These are phyloP conservation scores for Neria commutata DNA, from an alignment of 2,888 invertebrate genomes.

Conservation along the genomic window DNA sequence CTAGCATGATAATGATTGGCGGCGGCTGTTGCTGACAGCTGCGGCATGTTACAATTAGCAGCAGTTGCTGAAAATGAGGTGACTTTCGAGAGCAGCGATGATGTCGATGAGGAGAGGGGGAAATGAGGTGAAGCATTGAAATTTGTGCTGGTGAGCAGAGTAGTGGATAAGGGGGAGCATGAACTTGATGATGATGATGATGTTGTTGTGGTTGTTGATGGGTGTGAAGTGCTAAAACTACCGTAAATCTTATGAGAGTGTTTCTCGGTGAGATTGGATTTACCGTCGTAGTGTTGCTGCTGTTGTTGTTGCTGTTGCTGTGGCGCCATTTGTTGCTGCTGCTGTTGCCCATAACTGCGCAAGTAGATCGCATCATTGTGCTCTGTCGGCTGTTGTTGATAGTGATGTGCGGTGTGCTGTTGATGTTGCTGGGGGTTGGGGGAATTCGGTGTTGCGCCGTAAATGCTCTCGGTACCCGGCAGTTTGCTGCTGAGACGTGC, in stretches of 20 bases:
- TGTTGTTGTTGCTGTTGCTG: slow-evolving; percentile 43
- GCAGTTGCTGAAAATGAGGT: slow-evolving; percentile 48
- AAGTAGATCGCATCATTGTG: slow-evolving; percentile 42
- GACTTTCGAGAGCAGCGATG: slow-evolving; percentile 57
- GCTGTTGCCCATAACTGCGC: slow-evolving; percentile 40
- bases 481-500: slow-evolving; percentile 58
- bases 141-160: slow-evolving; percentile 35
- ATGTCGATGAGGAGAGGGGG: slow-evolving; percentile 57
- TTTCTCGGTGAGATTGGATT: slow-evolving; percentile 55
- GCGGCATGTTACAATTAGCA: slow-evolving; percentile 26
- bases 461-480: slow-evolving; percentile 49
- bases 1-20: slow-evolving; percentile 43
- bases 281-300: slow-evolving; percentile 61
- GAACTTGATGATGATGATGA: slow-evolving; percentile 41
- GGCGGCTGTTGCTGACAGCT: slow-evolving; percentile 33
- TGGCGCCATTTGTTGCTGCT: slow-evolving; percentile 31
- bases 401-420: slow-evolving; percentile 31
- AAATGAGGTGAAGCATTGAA: slow-evolving; percentile 58
- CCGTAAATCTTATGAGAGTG: slow-evolving; percentile 58
- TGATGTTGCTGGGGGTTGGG: slow-evolving; percentile 43
- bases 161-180: slow-evolving; percentile 43
- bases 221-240: slow-evolving; percentile 55
- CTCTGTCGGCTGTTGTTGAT: slow-evolving; percentile 41
- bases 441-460: slow-evolving; percentile 46
- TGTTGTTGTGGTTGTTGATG: slow-evolving; percentile 44